phyloP scores from a whole-genome alignment of 2,113 vertebrate genomes.

The Aleadryas rufinucha region DNA sequence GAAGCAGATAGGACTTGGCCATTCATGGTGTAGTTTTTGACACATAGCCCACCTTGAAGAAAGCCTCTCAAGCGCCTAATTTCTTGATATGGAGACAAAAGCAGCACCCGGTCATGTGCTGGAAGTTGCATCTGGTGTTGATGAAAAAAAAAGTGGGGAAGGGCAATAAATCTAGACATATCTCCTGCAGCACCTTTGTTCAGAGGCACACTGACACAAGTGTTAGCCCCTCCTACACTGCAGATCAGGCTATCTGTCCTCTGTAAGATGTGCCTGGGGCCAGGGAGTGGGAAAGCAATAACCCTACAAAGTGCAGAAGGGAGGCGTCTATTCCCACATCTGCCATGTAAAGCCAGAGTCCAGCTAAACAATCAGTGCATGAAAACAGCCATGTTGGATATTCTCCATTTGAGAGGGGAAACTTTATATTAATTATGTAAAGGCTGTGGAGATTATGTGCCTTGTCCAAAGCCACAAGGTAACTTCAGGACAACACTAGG shows the following conservation, averaged over 20 bases:
- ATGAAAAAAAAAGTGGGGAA: background rate
- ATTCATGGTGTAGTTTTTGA: background rate
- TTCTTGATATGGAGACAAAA: background rate
- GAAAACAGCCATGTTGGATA: background rate
- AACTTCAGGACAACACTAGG: background rate
- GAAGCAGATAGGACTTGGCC: background rate
- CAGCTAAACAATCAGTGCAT: background rate
- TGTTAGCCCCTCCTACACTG: background rate
- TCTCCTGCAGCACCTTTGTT: background rate
- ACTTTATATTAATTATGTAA: background rate
- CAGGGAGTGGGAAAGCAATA: background rate
- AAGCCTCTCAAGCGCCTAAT: background rate
- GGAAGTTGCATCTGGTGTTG: background rate
- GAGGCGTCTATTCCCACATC: background rate
- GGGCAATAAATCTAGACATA: background rate
- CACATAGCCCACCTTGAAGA: background rate
- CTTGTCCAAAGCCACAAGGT: background rate
- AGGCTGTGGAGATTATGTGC: background rate
- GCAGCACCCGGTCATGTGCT: background rate
- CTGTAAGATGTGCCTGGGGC: fast-evolving
- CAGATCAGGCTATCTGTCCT: background rate
- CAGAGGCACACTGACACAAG: background rate
- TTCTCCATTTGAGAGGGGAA: fast-evolving
- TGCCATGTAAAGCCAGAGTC: background rate
- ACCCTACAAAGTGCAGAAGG: background rate